A percentile compares a stretch with the other conserved stretches of the same genome.
These are phyloP conservation scores for Alviniconcha strummeri DNA, from an alignment of 2,888 invertebrate genomes.

Conservation along the genomic window DNA sequence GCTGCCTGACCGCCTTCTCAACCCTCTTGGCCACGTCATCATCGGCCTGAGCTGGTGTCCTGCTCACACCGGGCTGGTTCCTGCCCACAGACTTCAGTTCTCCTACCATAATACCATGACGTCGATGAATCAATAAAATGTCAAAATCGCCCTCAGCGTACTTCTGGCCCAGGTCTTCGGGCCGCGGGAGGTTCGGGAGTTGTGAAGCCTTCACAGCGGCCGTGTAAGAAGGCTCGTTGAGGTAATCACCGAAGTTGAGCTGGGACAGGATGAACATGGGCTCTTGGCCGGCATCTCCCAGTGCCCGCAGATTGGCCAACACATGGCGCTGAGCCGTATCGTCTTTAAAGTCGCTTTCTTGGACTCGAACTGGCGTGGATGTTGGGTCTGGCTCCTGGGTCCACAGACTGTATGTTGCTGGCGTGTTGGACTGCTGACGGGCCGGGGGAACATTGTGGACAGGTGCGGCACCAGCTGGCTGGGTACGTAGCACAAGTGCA, in stretches of 20 bases:
- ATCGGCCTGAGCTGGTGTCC: not conserved
- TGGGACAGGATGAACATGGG: constrained; percentile 22
- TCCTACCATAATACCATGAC: not conserved
- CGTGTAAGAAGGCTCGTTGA: constrained; percentile 6
- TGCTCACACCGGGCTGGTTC: no score
- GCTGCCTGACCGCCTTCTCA: not conserved
- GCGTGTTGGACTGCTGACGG: no score
- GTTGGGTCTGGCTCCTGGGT: not conserved
- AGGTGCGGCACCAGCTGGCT: not conserved
- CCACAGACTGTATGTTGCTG: not conserved
- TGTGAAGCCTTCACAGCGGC: not conserved
- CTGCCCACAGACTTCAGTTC: constrained; percentile 18
- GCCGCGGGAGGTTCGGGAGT: not conserved
- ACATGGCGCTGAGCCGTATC: constrained; percentile 13
- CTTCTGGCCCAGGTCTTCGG: not conserved
- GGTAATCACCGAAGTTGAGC: constrained; percentile 13
- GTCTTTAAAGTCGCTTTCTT: not conserved
- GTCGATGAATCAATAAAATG: constrained; percentile 1
- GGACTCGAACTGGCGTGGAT: not conserved
- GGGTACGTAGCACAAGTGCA: not conserved
- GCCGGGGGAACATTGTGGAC: no score
- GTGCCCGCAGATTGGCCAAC: not conserved
- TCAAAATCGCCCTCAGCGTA: constrained; percentile 9
- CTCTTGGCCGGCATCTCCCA: not conserved
- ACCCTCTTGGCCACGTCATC: not conserved